These are phyloP conservation scores for Drosophila prolongata DNA, from an alignment of 2,888 invertebrate species.

Conservation along the genomic window DNA sequence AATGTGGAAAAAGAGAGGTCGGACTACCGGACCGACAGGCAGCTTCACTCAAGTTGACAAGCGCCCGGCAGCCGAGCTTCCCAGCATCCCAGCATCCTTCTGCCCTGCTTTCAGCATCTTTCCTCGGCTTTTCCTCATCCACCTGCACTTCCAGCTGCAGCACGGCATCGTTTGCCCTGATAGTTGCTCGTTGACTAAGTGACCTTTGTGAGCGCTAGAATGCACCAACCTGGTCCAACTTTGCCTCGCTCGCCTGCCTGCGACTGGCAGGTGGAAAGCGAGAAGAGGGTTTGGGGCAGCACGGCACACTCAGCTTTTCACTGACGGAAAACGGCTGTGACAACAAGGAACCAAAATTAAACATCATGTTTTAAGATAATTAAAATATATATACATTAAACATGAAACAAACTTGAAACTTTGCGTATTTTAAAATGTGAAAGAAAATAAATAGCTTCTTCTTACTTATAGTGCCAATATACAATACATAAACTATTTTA, in stretches of 20 bases:
- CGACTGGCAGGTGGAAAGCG: constrained; percentile 39
- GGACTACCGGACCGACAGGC: constrained; percentile 38
- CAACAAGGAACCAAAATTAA: not conserved
- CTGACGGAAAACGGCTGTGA: constrained; percentile 5
- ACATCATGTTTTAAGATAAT: not conserved
- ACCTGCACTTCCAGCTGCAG: constrained; percentile 6
- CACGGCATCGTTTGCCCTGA: constrained; percentile 48
- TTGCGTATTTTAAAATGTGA: no score
- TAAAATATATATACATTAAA: not conserved
- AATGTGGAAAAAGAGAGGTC: constrained; percentile 8
- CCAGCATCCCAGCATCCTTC: constrained; percentile 31
- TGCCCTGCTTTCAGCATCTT: constrained; percentile 30
- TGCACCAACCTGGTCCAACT: constrained; percentile 62
- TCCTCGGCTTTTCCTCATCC: constrained; percentile 17
- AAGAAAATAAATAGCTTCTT: no score
- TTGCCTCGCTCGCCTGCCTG: constrained; percentile 46
- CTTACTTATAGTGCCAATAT: no score
- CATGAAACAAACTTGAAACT: no score
- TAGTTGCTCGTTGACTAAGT: constrained; percentile 69
- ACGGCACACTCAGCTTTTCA: constrained; percentile 14
- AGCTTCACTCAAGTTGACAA: constrained; percentile 65
- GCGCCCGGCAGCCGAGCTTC: constrained; percentile 42
- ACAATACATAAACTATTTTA: no score
- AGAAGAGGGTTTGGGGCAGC: constrained; percentile 8
- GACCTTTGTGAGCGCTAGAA: constrained; percentile 70